A percentile compares a stretch with the other conserved stretches of the same genome.
phyloP scores from a whole-genome alignment of 2,113 vertebrate genomes.

The Calidris pygmaea region DNA sequence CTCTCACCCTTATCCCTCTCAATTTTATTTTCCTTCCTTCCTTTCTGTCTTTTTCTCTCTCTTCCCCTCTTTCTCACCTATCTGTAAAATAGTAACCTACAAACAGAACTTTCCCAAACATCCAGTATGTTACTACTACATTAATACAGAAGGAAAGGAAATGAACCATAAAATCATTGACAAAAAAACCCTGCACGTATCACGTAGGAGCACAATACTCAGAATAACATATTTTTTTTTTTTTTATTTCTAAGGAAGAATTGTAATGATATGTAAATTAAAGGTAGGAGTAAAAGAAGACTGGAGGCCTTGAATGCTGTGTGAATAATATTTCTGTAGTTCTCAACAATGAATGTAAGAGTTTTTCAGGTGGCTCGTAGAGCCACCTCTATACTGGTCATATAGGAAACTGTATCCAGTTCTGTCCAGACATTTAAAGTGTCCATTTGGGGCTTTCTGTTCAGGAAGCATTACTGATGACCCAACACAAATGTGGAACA shows the following conservation, averaged over 20 bases:
- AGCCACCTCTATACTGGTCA: accelerated
- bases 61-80: background rate
- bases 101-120: background rate
- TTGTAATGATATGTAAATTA: conserved; percentile 60
- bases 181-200: background rate
- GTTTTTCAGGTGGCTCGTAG: background rate
- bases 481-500: background rate
- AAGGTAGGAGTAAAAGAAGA: conserved; percentile 24
- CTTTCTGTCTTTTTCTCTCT: no score
- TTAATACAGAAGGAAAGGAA: background rate
- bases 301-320: background rate
- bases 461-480: background rate
- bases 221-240: background rate
- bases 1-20: background rate
- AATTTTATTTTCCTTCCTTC: background rate
- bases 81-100: background rate
- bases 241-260: conserved; percentile 7
- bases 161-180: background rate
- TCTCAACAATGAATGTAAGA: conserved; percentile 5
- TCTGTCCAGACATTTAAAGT: background rate
- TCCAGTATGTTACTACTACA: background rate
- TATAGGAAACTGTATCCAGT: background rate
- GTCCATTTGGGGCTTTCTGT: background rate
- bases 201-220: background rate
- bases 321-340: conserved; percentile 40